Base-by-base conservation (phyloP, 2,797 vertebrate genomes). In the Pitangus sulphuratus region DNA sequence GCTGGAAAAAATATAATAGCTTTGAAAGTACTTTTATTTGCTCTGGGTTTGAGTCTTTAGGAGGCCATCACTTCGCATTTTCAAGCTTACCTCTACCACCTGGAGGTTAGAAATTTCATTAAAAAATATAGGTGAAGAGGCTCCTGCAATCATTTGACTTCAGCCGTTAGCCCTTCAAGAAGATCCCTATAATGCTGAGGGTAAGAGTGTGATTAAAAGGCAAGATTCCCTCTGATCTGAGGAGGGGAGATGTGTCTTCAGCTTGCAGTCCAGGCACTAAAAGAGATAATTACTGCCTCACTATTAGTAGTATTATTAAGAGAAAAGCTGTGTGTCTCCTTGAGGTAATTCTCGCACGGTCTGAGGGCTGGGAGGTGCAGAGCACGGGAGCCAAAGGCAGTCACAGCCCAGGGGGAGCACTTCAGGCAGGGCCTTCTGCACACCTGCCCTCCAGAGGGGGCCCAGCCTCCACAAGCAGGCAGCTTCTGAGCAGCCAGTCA, bases 81-180 rank as follows among this genome's bases (percentile, higher is more conserved):
- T 72, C 48, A 89, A 90, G 94, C 70, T 82, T 89, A 92, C 39
- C 64, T 62, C 81, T 80, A 90, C 78, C 62, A 92, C 93, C 92
- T 83, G 88, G 75, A 94, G 94, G 88, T 92, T 74, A 85, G 88
- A 94, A 94, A 85, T 97, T 92, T 96, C 86, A 96, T 96, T 95
- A 53, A 96, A 91, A 87, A 82, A 79, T 51, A 71, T 3, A 78
- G 83, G 54, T 78, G 91, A 93, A 78, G 72, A 44, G 35, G 39
- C 35, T 93, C 12, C 90, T 51, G 90, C 80, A 84, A 90, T 88
- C 66, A 54, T 69, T 71, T 86, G 58, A 53, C 51, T 88, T 71
- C 5, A 47, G 51, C 72, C 3, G 15, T 61, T 50, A 78, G 89
- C 61, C 48, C 69, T 89, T 77, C 40, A 31, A 68, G 45, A 89